phyloP scores from a whole-genome alignment of 23 tunicate genomes.

The Aplidium turbinatum region DNA sequence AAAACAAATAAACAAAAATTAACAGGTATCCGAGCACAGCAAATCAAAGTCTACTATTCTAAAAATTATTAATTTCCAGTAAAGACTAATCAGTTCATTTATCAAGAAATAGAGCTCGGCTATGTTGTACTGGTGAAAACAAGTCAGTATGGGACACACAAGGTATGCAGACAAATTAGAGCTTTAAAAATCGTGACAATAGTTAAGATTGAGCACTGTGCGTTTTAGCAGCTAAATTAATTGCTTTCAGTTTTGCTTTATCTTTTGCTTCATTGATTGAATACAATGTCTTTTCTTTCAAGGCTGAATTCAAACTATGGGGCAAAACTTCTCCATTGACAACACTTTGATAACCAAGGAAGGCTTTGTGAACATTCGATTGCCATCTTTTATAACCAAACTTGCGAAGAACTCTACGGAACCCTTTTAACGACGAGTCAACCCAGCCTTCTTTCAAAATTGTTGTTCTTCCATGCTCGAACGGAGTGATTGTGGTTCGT shows the following conservation, averaged over 20 bases:
- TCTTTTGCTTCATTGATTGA: conserved; percentile 52
- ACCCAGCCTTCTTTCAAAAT: conserved; percentile 70
- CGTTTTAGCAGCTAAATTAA: conserved; percentile 51
- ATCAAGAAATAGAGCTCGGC: too few relatives aligned
- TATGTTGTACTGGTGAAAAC: too few relatives aligned
- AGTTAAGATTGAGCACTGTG: conserved; percentile 15
- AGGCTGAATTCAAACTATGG: not conserved
- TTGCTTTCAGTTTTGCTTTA: conserved; percentile 70
- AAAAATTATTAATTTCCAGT: too few relatives aligned
- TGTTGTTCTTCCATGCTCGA: conserved; percentile 18
- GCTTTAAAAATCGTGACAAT: too few relatives aligned
- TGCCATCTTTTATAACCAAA: conserved; percentile 67
- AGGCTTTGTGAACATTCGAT: conserved; percentile 70
- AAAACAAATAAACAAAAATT: too few relatives aligned
- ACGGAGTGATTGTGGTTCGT: conserved; percentile 24
- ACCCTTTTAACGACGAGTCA: conserved; percentile 69
- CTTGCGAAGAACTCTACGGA: conserved; percentile 53
- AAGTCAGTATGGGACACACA: too few relatives aligned
- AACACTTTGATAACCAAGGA: conserved; percentile 45
- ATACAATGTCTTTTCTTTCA: conserved; percentile 38
- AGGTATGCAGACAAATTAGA: too few relatives aligned
- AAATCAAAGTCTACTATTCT: too few relatives aligned
- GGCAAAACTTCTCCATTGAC: not conserved
- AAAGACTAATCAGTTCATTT: too few relatives aligned
- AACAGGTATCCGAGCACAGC: too few relatives aligned